These are phyloP conservation scores for Anguilla pacifica DNA, from an alignment of 2,797 vertebrate genomes.

Conservation along the genomic window DNA sequence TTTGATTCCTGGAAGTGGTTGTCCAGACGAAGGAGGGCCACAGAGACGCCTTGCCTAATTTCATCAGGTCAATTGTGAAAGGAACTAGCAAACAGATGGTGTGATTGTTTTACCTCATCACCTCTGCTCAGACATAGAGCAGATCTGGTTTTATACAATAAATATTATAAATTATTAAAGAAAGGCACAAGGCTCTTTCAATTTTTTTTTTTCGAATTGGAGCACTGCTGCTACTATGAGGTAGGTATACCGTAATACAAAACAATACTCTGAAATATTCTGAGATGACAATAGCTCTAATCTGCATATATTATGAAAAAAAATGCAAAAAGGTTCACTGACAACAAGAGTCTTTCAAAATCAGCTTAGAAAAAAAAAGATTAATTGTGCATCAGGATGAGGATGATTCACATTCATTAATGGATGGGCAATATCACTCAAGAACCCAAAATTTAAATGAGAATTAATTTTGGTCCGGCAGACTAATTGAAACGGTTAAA, in stretches of 20 bases:
- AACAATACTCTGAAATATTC: background rate
- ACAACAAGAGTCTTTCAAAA: background rate
- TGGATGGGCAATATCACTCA: background rate
- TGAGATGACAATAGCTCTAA: background rate
- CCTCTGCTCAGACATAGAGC: slow-evolving; percentile 39
- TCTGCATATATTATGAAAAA: background rate
- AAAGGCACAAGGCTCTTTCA: background rate
- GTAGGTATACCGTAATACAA: background rate
- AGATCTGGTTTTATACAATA: background rate
- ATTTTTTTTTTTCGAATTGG: background rate
- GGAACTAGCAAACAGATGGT: slow-evolving; percentile 56
- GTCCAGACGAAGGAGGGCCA: background rate
- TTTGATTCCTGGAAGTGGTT: background rate
- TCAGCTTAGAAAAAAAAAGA: slow-evolving; percentile 1
- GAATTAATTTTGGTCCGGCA: background rate
- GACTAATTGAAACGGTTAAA: background rate
- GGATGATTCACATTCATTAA: background rate
- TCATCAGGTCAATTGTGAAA: slow-evolving; percentile 24
- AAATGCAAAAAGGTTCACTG: background rate
- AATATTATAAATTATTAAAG: background rate
- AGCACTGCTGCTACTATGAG: background rate
- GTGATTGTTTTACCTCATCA: slow-evolving; percentile 53
- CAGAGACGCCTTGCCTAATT: background rate
- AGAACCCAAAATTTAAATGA: background rate
- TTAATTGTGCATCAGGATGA: background rate